A percentile compares a stretch with the other conserved stretches of the same genome.
phyloP scores from a whole-genome alignment of 2,113 vertebrate species.

The Protomyctophum bolini region DNA sequence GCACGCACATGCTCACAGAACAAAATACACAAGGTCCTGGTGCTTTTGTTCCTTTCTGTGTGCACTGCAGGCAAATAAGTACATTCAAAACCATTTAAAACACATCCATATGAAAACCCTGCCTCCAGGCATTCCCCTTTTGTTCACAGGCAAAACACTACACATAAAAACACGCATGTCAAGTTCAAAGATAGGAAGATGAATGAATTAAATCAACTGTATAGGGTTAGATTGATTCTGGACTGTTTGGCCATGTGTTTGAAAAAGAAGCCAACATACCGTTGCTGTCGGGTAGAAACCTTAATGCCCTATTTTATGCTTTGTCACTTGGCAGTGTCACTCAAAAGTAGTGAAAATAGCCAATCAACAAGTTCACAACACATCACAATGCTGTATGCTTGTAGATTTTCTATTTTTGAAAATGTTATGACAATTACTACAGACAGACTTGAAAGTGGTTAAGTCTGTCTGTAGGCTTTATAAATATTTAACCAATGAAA shows the following conservation, averaged over 20 bases:
- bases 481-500: neutral
- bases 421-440: too few species aligned
- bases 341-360: too few species aligned
- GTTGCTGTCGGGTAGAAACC: too few species aligned
- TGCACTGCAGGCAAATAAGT: conserved; percentile 43
- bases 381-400: too few species aligned
- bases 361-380: too few species aligned
- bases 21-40: conserved; percentile 23
- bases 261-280: neutral
- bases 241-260: conserved; percentile 1
- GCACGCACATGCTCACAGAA: conserved; percentile 14
- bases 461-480: neutral
- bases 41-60: conserved; percentile 39
- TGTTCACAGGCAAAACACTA: conserved; percentile 32
- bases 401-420: too few species aligned
- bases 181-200: conserved; percentile 24
- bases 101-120: conserved; percentile 56
- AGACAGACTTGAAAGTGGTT: neutral
- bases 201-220: conserved; percentile 28
- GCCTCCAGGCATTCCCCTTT: conserved; percentile 31
- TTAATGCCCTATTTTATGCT: too few species aligned
- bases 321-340: too few species aligned
- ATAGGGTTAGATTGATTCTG: conserved; percentile 2
- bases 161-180: conserved; percentile 26
- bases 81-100: conserved; percentile 55